Percentiles rank a stretch among this genome's conserved stretches.
Conservation (phyloP, 2,797 vertebrate genomes). For the Simalia tracyae region DNA sequence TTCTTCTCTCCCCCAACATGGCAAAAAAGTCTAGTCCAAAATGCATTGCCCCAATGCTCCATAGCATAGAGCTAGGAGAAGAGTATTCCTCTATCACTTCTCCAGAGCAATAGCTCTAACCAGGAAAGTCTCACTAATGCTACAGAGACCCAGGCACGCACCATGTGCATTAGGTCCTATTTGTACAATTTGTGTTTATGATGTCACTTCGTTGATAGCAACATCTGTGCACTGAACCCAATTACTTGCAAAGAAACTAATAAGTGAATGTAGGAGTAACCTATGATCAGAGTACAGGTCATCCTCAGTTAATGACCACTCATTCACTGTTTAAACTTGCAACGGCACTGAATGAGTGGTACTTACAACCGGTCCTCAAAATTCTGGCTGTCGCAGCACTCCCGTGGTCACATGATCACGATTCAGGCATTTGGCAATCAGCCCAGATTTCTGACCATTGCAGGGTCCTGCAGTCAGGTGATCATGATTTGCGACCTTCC, state of each 20-base stretch:
- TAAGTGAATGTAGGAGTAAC: neutral
- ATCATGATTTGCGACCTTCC: too few species aligned
- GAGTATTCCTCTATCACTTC: neutral
- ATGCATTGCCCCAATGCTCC: neutral
- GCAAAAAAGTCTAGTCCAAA: neutral
- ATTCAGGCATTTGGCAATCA: neutral
- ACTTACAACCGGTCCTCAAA: neutral
- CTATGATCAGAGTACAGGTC: neutral
- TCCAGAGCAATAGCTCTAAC: neutral
- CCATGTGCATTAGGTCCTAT: neutral
- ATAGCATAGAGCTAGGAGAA: neutral
- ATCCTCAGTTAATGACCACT: neutral
- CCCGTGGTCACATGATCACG: neutral
- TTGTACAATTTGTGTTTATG: neutral
- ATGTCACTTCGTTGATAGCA: neutral
- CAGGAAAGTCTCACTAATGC: neutral
- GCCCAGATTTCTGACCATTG: neutral
- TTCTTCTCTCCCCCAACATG: neutral
- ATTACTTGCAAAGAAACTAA: neutral
- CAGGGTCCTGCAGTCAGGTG: neutral
- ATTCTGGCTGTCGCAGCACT: neutral
- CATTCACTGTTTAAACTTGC: neutral
- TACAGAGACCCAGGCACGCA: neutral
- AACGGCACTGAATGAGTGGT: neutral
- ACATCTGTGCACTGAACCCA: neutral